Evolutionary conservation across 2,888 invertebrate genomes (phyloP), one percentile per base, ranked within the genome.

Genomic region (Plagodis pulveraria): DNA sequence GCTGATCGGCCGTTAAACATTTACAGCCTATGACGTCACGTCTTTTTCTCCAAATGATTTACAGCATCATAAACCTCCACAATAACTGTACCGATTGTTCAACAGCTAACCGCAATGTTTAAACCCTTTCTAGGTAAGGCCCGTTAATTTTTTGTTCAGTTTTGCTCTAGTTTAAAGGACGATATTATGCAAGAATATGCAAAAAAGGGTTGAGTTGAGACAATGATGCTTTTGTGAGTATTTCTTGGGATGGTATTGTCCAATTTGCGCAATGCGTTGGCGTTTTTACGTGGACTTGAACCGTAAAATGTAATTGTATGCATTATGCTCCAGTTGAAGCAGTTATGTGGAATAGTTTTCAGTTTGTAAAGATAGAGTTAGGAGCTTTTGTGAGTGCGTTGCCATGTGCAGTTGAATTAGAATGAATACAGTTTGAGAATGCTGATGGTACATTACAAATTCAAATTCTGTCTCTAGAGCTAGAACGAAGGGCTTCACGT

Each of bases 51-150:
- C 78, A 77, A 84, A 87, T 89, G 90, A 91, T 92, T 92, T 91
- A 92, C 87, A 84, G 70, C 80, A 67, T 76, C 87, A 86, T 91
- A 92, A 92, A 91, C 81, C 81, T 81, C 79, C 74, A 84, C 89
- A 87, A 89, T 91, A 91, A 91, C 91, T 86, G 91, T 89, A 87
- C 84, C 84, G 81, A 91, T 91, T 91, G 90, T 90, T 90, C 84
- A 86, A 91, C 90, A 84, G 86, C 87, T 87, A 90, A 91, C 91
- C 92, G 88, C 91, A 91, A 89, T 87, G 84, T 86, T 89, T 85
- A 85, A 90, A 89, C 88, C 90, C 89, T 86, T 91, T 91, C 89
- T 89, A 88, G 89, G 89, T 90, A 89, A 79, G 74, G 73, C 63
- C 80, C 77, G 80, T 81, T 81, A 83, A 78, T 78, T 76, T 80